A percentile compares a stretch with the other conserved stretches of the same genome.
phyloP scores from a whole-genome alignment of 2,797 vertebrate species.

The Paratrypauchen microcephalus region DNA sequence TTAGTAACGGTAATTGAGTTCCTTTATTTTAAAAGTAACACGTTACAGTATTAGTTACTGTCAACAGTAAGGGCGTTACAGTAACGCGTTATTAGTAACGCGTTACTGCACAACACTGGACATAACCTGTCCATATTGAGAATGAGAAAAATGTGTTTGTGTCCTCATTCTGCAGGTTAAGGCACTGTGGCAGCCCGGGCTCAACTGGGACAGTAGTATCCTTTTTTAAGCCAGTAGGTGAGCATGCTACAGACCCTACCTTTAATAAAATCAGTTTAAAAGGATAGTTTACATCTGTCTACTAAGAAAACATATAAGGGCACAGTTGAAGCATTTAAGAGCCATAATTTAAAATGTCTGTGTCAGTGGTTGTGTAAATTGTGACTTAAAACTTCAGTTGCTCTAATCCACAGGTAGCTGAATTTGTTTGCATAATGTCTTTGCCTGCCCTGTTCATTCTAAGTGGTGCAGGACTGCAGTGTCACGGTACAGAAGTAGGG shows the following conservation, averaged over 20 bases:
- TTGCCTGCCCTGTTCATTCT: constrained; percentile 29
- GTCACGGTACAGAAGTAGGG: constrained; percentile 26
- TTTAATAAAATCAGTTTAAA: background rate
- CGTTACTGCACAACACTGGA: too few species aligned
- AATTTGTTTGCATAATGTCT: constrained; percentile 48
- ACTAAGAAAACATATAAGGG: background rate
- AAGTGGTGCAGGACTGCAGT: constrained; percentile 29
- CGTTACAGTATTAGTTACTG: too few species aligned
- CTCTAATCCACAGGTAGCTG: constrained; percentile 31
- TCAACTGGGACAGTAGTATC: background rate
- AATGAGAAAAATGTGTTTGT: background rate
- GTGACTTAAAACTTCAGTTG: background rate
- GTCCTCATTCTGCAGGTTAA: background rate
- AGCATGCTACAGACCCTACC: too few species aligned
- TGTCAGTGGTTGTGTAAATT: background rate
- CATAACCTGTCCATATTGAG: too few species aligned
- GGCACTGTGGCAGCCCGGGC: too few species aligned
- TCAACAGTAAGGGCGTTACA: too few species aligned
- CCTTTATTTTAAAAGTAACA: too few species aligned
- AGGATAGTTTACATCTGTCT: background rate
- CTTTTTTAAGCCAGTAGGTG: background rate
- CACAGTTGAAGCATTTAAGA: background rate
- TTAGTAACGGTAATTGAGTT: too few species aligned
- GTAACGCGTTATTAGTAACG: too few species aligned
- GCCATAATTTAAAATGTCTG: background rate